phyloP scores from a whole-genome alignment of 2,113 vertebrate genomes.

The Seriola quinqueradiata region DNA sequence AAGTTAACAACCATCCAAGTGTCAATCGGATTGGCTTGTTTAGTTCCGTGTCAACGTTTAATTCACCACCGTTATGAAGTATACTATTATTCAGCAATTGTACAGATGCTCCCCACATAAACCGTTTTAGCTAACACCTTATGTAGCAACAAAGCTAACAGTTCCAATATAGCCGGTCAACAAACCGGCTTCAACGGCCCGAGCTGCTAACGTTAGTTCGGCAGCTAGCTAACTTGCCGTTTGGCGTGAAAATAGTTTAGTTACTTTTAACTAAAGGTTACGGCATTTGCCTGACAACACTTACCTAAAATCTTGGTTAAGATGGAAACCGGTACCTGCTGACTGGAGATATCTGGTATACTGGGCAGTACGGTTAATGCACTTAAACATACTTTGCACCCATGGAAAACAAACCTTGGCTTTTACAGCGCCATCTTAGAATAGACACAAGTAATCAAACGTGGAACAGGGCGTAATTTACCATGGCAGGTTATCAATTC shows the following conservation, averaged over 20 bases:
- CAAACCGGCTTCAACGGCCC: slow-evolving; percentile 48
- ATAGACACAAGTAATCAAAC: slow-evolving; percentile 63
- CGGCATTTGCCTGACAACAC: neutral
- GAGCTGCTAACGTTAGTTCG: slow-evolving; percentile 17
- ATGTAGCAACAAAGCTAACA: slow-evolving; percentile 42
- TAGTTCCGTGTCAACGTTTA: neutral
- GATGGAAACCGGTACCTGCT: slow-evolving; percentile 39
- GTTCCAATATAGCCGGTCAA: slow-evolving; percentile 15
- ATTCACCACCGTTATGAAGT: neutral
- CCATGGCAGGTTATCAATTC: neutral
- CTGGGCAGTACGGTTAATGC: slow-evolving; percentile 78
- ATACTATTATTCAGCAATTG: neutral
- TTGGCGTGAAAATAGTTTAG: neutral
- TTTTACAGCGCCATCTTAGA: slow-evolving; percentile 79
- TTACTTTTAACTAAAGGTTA: neutral
- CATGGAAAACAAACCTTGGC: slow-evolving; percentile 73
- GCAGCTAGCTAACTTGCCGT: slow-evolving; percentile 15
- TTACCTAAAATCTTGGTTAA: slow-evolving; percentile 70
- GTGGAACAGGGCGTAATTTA: neutral
- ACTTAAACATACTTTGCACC: slow-evolving; percentile 83
- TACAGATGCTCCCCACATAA: neutral
- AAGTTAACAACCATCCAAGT: neutral
- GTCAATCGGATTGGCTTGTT: neutral
- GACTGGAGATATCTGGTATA: slow-evolving; percentile 58
- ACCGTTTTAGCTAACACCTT: neutral